Evolutionary conservation across 2,888 invertebrate genomes (phyloP), one percentile per base, ranked within the genome.

Genomic region (Trichogramma evanescens): DNA sequence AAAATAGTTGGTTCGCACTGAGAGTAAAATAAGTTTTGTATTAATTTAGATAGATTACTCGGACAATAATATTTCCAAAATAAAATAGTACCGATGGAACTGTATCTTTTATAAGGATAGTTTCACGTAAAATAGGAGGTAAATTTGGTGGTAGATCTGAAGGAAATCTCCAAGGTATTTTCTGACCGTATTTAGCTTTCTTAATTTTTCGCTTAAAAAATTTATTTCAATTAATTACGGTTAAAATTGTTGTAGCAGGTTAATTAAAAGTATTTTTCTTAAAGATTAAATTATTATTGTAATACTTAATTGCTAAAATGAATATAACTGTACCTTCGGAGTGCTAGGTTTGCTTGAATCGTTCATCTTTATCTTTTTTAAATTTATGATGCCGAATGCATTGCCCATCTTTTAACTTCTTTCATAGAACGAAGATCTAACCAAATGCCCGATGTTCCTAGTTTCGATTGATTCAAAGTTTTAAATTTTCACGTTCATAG

Each of bases 61-160:
- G 9, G 8, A 45, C 2, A n/a, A 45, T 26, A 26, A 26, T 26
- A 26, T 26, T 26, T 50, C 9, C 7, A 50, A n/a, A 13, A 7
- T 50, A 13, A 13, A 50, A 39, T 44, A 86, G 84, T 82, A 93
- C 93, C 67, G 93, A 93, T 64, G 95, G 81, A 59, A 97, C 96
- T 54, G 97, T 97, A 77, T 99, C 98, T 80, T 98, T 98, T 78
- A 99, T 99, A 52, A 99, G 83, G 74, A 99, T 98, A 73, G 99
- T 98, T 86, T 99, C 98, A 58, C 99, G 83, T 59, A 99, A 83
- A 82, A 99, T 99, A 40, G 98, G 98, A 44, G 99, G 99, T 70
- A 99, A 82, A 70, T 97, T 91, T 10, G 99, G 99, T 41, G 99
- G 99, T 26, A 26, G 26, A 0, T 95, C 95, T 58, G 91, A 86